Conservation (phyloP, 2,113 vertebrate genomes). For the Tenebrosternarchus preto region DNA sequence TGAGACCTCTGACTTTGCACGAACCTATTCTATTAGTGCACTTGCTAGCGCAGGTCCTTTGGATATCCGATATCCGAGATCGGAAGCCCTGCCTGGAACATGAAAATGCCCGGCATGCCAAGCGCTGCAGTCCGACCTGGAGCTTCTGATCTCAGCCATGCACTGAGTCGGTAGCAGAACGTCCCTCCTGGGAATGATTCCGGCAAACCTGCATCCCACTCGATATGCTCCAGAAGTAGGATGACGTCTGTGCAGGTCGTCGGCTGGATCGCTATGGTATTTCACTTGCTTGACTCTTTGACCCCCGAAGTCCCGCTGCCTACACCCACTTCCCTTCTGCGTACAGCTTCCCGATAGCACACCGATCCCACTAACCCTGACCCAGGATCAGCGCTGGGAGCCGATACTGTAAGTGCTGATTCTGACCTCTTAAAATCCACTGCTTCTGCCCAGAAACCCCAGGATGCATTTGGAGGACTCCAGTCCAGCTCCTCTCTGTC, state of each 20-base stretch:
- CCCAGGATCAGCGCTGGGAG: neutral
- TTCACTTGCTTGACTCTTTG: slow-evolving; percentile 9
- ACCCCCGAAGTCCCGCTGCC: neutral
- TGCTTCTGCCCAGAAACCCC: neutral
- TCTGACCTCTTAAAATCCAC: neutral
- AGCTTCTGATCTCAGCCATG: no score
- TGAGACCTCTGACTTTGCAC: neutral
- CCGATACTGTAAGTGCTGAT: neutral
- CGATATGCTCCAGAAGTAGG: no score
- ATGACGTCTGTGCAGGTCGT: no score
- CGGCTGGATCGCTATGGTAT: neutral
- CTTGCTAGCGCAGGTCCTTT: neutral
- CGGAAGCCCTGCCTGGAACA: no score
- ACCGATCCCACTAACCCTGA: neutral
- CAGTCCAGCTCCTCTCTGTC: neutral
- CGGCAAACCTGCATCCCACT: no score
- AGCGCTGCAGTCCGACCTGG: no score
- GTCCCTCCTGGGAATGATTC: no score
- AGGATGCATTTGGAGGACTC: neutral
- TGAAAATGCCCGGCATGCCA: no score
- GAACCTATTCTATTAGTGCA: neutral
- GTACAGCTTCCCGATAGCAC: neutral
- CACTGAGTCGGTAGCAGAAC: no score
- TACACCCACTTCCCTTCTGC: no score
- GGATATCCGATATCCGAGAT: no score